Base-by-base conservation (phyloP, 2,797 vertebrate genomes). In the Caiman crocodilus region DNA sequence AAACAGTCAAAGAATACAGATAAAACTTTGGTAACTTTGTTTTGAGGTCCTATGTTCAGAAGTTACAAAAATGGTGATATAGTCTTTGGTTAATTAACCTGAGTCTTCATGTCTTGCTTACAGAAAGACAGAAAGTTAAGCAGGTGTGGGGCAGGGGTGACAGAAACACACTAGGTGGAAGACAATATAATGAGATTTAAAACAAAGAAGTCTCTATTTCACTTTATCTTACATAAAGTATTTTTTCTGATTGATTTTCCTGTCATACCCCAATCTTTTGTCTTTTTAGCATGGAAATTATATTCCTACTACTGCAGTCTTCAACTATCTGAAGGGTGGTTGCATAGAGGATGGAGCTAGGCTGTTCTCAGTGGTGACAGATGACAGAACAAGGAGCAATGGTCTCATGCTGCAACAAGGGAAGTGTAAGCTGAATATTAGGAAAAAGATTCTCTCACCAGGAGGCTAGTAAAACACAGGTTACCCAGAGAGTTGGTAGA, bases 21-120 rank as follows among this genome's bases (percentile, higher is more conserved):
- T 23, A 87, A 80, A 92, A 94, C 26, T 87, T 55, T 55, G 88
- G 63, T 76, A 80, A 42, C 1, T 76, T 61, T 79, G 58, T 59
- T 12, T 59, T 87, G n/a, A 80, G 35, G 79, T 79, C 26, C 75
- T 56, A 65, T 6, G 42, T 91, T 77, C 59, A 91, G 30, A 80
- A 6, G 50, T 77, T 32, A 23, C 56, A 92, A 94, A 94, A 92
- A 79, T 0, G 17, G 5, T 4, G 21, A 87, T 50, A 85, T 93
- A 94, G 87, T 2, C 32, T 88, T 76, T 82, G 55, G 12, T 87
- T 91, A 76, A 85, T 71, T 6, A 88, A 5, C 14, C 5, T 61
- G 85, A 85, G 73, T 89, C 25, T 82, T 32, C 3, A 74, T 14
- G 15, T 90, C 79, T 90, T 88, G 82, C 60, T 55, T 95, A 84